These are phyloP conservation scores for Troilus luridus DNA, from an alignment of 2,888 invertebrate genomes.

Conservation along the genomic window DNA sequence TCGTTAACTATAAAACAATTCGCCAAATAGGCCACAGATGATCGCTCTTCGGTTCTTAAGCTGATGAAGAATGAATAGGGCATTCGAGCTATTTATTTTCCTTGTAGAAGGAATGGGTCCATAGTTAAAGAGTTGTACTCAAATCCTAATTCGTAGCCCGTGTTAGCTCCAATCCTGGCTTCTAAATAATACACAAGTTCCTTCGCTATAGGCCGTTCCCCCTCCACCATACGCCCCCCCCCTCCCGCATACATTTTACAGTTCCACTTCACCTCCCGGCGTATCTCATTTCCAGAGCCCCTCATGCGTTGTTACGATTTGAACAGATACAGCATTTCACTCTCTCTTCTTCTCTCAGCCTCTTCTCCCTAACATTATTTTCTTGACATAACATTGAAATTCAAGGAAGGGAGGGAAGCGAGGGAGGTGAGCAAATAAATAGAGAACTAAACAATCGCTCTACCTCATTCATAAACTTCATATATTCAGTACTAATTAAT, in stretches of 20 bases:
- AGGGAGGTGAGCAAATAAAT: not conserved
- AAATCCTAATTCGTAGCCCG: not conserved
- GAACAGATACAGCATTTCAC: not conserved
- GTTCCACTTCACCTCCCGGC: not conserved
- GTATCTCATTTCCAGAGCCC: not conserved
- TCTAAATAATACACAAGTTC: not conserved
- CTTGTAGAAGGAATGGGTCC: not conserved
- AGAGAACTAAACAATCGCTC: too few species aligned
- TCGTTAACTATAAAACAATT: not conserved
- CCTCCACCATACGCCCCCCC: not conserved
- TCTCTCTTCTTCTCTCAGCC: not conserved
- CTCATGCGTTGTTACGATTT: constrained; percentile 21
- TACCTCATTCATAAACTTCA: too few species aligned
- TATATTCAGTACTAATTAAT: too few species aligned
- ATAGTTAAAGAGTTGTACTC: constrained; percentile 1
- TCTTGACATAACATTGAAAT: not conserved
- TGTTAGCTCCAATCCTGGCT: not conserved
- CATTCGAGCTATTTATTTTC: not conserved
- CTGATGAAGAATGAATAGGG: not conserved
- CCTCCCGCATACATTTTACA: not conserved
- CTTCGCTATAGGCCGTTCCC: not conserved
- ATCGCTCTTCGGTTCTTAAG: not conserved
- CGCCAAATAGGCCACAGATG: not conserved
- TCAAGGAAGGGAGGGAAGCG: not conserved
- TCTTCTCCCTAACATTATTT: not conserved